Conservation (phyloP, 64 coral and sea anemone species). For the Actinia tenebrosa region DNA sequence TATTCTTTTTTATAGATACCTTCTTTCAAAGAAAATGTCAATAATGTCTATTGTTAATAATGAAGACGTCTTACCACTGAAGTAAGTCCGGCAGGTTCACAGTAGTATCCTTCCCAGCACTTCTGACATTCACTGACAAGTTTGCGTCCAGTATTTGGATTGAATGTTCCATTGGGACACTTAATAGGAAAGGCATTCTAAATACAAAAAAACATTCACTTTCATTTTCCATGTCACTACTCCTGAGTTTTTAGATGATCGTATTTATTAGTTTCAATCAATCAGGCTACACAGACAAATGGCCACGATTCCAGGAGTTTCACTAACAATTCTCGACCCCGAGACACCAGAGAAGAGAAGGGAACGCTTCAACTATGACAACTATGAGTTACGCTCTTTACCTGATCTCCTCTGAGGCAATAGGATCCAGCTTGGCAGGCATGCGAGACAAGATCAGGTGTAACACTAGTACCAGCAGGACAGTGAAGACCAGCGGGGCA, state of each 20-base stretch:
- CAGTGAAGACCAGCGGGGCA: slow-evolving; percentile 92
- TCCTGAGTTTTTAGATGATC: neutral
- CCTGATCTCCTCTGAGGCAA: slow-evolving; percentile 95
- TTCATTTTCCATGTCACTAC: neutral
- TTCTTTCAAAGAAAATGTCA: neutral
- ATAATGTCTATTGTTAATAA: neutral
- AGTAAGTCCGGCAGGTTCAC: slow-evolving; percentile 69
- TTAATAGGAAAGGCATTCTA: slow-evolving; percentile 87
- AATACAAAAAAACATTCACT: neutral
- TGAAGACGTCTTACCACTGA: slow-evolving; percentile 44
- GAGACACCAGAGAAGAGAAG: no score
- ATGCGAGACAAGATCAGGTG: slow-evolving; percentile 73
- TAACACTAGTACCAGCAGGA: slow-evolving; percentile 51
- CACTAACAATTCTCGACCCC: no score
- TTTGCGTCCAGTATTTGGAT: slow-evolving; percentile 72
- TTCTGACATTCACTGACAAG: slow-evolving; percentile 78
- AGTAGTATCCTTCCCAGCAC: slow-evolving; percentile 84
- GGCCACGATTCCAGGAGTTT: no score
- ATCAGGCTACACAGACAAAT: no score
- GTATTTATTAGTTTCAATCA: no score
- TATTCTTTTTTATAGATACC: no score
- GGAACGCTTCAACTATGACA: no score
- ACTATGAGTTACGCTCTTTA: neutral
- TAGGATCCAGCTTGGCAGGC: slow-evolving; percentile 70
- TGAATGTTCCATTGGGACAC: slow-evolving; percentile 95